Evolutionary conservation across 2,113 vertebrate genomes (phyloP), one percentile per base, ranked within the genome.

Genomic region (Eclectus roratus): DNA sequence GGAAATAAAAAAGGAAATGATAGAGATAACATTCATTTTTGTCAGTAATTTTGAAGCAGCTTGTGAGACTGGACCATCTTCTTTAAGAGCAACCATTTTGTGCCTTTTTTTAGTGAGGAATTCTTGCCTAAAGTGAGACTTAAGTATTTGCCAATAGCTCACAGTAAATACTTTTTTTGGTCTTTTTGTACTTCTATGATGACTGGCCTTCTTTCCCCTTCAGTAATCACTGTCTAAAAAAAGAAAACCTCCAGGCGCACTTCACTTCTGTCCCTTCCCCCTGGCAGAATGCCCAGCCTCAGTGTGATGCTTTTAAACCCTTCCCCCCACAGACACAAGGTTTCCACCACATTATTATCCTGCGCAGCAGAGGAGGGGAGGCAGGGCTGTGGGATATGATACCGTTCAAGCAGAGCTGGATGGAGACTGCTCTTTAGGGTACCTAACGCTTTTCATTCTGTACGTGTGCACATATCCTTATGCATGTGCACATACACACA

Each of bases 231-330:
- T 91, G 69, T 92, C 96, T 96, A 97, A 97, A 96, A 97, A 97
- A 94, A 95, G 96, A 93, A 97, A 97, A 96, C 56, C 91, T 97
- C 96, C 83, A 96, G 88, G 95, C 91, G 82, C 46, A 96, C 92
- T 97, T 97, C 96, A 94, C 91, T 96, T 97, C 94, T 97, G 94
- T 97, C 96, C 79, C 81, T 92, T 91, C 85, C 86, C 49, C 49
- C 92, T 97, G 82, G 96, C 97, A 96, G 94, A 49, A 78, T 35
- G 97, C 97, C 97, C 96, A 91, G 97, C 83, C 95, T 88, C 93
- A 95, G 94, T 95, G 19, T 84, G 97, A 97, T 91, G 96, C 96
- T 96, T 97, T 96, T 92, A 97, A 97, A 95, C 82, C 90, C 79
- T 93, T 83, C 87, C 69, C 82, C 94, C 84, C 50, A 35, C 89